phyloP scores from a whole-genome alignment of 2,113 vertebrate species.

The Gambusia holbrooki region DNA sequence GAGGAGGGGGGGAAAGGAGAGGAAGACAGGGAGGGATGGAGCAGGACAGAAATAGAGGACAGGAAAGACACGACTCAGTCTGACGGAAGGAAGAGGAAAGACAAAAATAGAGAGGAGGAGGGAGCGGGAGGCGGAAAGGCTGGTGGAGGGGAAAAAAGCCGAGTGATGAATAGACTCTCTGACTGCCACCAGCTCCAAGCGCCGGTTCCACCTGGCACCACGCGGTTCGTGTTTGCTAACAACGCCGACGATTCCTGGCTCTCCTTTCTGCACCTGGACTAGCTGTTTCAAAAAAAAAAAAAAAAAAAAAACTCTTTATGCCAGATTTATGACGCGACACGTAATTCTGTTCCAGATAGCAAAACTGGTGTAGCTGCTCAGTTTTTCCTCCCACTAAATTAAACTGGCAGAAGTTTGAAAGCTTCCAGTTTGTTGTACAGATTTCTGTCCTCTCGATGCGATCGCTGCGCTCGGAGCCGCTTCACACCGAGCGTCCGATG shows the following conservation, averaged over 20 bases:
- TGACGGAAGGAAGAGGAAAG: conserved; percentile 62
- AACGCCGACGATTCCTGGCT: too few species aligned
- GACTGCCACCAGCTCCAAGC: background rate
- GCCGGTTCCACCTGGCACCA: background rate
- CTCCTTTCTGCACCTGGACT: background rate
- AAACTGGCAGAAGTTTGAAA: background rate
- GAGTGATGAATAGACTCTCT: background rate
- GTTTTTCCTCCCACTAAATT: background rate
- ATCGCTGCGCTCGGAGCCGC: background rate
- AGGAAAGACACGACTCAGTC: conserved; percentile 60
- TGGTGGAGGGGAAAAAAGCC: background rate
- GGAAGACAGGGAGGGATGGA: conserved; percentile 61
- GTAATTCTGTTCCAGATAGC: background rate
- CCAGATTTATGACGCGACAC: background rate
- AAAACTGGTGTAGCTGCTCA: background rate
- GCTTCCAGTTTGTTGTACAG: background rate
- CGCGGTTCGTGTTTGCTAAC: background rate
- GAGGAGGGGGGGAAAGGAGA: conserved; percentile 21
- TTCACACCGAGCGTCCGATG: background rate
- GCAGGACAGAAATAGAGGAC: conserved; percentile 71
- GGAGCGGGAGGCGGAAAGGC: conserved; percentile 18
- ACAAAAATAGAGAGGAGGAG: conserved; percentile 56
- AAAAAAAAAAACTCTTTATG: background rate
- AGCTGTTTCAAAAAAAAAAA: too few species aligned
- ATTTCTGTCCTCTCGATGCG: background rate